Percentiles rank a stretch among this genome's conserved stretches.
Conservation (phyloP, 2,888 invertebrate genomes). For the Salticus scenicus region DNA sequence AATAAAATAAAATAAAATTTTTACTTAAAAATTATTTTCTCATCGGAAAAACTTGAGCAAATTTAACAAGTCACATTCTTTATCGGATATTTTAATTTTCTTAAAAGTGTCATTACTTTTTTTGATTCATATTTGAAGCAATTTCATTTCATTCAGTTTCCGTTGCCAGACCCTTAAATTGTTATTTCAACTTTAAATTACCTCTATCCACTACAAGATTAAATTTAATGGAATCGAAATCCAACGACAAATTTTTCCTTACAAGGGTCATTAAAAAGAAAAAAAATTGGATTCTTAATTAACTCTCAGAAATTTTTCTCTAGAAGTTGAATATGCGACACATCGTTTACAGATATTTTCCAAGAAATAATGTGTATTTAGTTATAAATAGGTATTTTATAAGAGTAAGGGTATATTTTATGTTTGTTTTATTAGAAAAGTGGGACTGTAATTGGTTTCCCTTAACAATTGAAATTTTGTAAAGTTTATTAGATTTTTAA, state of each 20-base stretch:
- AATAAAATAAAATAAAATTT: no score
- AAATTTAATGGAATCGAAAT: not conserved
- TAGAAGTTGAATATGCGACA: no score
- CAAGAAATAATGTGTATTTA: no score
- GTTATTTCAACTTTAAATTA: not conserved
- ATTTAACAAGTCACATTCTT: not conserved
- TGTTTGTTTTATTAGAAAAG: no score
- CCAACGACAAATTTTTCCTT: not conserved
- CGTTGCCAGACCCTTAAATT: slow-evolving; percentile 1
- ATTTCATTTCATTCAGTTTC: not conserved
- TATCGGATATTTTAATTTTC: not conserved
- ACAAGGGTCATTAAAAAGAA: not conserved
- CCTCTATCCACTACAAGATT: not conserved
- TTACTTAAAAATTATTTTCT: no score
- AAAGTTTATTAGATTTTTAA: no score
- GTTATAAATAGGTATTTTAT: no score
- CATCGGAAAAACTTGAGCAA: no score
- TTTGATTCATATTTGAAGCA: not conserved
- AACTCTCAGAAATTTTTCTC: not conserved
- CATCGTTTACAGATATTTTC: no score
- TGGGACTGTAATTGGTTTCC: no score
- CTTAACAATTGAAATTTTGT: no score
- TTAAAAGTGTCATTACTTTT: not conserved
- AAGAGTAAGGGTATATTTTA: no score
- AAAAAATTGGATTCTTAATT: not conserved